Base-by-base conservation (phyloP, 2,888 invertebrate genomes). In the Sisyra terminalis region DNA sequence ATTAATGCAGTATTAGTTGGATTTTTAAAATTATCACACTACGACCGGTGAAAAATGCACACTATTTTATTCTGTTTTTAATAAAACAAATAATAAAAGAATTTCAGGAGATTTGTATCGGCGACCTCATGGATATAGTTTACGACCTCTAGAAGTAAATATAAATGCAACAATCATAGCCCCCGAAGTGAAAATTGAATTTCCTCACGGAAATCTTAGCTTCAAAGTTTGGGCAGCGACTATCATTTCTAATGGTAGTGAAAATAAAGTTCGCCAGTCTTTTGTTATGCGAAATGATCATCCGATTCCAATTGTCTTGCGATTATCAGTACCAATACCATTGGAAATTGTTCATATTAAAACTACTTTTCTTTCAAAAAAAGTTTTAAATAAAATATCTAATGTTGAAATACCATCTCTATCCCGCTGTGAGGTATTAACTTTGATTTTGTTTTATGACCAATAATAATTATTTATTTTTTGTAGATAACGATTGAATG, bases 161-260 rank as follows among this genome's bases (percentile, higher is more conserved):
- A 7, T 35, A 35, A 15, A 13, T 13, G 35, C 35, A n/a, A 35
- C 15, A 35, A 15, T 35, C 9, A 15, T 35, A 35, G 14, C 16
- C 3, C 35, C 35, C 16, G 7, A 15, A 35, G 16, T 15, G 2
- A 35, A 14, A 15, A 15, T 35, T 9, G 14, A 35, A 13, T 14
- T 35, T 13, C 2, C 16, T 11, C n/a, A 35, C 9, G 35, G 35
- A 8, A 15, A 35, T 15, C 7, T 35, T 35, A 35, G 16, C 9
- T 35, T 35, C n/a, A 35, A 35, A 35, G 35, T 35, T 15, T 35
- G 14, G 8, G 35, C 35, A 8, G 35, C 35, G 7, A 13, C 35
- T 35, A 15, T 35, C 9, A 35, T 35, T 3, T 35, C 29, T 2
- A 38, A 14, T 7, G 7, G 16, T 31, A 8, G 15, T 32, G 17